phyloP scores from a whole-genome alignment of 2,888 invertebrate species.

The Pheosia tremula region DNA sequence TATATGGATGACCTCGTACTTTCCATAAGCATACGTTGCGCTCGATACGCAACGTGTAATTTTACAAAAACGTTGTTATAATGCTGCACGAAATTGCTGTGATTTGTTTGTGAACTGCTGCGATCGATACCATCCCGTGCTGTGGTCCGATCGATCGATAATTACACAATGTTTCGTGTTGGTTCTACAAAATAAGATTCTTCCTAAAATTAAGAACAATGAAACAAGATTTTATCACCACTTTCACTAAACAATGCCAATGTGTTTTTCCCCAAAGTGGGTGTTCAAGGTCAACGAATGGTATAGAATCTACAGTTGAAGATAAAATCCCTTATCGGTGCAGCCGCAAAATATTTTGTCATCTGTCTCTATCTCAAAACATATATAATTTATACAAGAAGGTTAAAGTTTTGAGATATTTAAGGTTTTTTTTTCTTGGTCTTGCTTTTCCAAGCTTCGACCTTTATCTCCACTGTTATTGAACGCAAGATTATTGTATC shows the following conservation, averaged over 20 bases:
- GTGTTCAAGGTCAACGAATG: neutral
- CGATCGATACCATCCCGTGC: slow-evolving; percentile 56
- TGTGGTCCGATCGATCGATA: slow-evolving; percentile 52
- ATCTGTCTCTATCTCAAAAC: no score
- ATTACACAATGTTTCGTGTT: slow-evolving; percentile 73
- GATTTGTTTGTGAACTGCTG: slow-evolving; percentile 70
- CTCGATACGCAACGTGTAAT: slow-evolving; percentile 65
- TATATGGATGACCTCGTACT: slow-evolving; percentile 54
- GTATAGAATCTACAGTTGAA: no score
- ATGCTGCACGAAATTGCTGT: slow-evolving; percentile 74
- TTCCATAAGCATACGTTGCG: slow-evolving; percentile 70
- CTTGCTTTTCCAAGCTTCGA: no score
- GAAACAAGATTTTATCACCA: slow-evolving; percentile 24
- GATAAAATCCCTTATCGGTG: no score
- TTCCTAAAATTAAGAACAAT: slow-evolving; percentile 40
- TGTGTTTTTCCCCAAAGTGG: neutral
- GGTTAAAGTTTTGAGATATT: no score
- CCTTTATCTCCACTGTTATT: no score
- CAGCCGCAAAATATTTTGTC: no score
- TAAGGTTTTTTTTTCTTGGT: no score
- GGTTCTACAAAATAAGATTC: slow-evolving; percentile 62
- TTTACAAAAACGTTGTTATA: slow-evolving; percentile 76
- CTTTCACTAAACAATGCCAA: slow-evolving; percentile 42
- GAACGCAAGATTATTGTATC: no score
- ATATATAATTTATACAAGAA: no score